These are phyloP conservation scores for Lepidurus apus DNA, from an alignment of 1,140 invertebrate species.

Conservation along the genomic window DNA sequence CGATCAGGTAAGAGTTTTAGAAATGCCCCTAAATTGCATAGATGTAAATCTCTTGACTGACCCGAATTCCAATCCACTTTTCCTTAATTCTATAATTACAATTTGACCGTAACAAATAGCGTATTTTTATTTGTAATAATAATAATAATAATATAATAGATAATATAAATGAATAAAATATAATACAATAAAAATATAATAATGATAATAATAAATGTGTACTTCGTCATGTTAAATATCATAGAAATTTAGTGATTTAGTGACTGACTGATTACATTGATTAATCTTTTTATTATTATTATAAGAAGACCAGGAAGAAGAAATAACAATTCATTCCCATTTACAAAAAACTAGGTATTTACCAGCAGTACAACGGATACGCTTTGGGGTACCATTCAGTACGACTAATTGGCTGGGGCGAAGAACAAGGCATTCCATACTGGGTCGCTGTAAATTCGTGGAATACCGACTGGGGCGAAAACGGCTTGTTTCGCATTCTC, in stretches of 20 bases:
- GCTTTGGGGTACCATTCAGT: slow-evolving; percentile 73
- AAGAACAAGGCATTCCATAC: slow-evolving; percentile 52
- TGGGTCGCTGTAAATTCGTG: slow-evolving; percentile 78
- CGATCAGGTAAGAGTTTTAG: background rate
- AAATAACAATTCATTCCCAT: background rate
- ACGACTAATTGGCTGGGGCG: slow-evolving; percentile 83
- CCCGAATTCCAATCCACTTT: too few species aligned
- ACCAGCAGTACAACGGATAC: background rate
- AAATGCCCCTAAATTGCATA: too few species aligned
- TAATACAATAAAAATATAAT: too few species aligned
- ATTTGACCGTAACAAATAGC: background rate
- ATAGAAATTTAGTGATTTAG: too few species aligned
- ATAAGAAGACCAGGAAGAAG: background rate
- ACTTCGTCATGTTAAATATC: too few species aligned
- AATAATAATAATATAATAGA: background rate
- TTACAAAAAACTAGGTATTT: background rate
- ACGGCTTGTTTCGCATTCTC: slow-evolving; percentile 73
- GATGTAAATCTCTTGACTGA: too few species aligned
- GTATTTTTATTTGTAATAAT: background rate
- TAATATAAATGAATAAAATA: background rate
- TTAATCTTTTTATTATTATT: too few species aligned
- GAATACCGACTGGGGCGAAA: slow-evolving; percentile 82
- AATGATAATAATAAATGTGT: too few species aligned
- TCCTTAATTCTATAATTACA: too few species aligned
- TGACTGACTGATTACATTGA: too few species aligned